Evolutionary conservation across 1,140 invertebrate species (phyloP).

Genomic region (Streblospio benedicti): DNA sequence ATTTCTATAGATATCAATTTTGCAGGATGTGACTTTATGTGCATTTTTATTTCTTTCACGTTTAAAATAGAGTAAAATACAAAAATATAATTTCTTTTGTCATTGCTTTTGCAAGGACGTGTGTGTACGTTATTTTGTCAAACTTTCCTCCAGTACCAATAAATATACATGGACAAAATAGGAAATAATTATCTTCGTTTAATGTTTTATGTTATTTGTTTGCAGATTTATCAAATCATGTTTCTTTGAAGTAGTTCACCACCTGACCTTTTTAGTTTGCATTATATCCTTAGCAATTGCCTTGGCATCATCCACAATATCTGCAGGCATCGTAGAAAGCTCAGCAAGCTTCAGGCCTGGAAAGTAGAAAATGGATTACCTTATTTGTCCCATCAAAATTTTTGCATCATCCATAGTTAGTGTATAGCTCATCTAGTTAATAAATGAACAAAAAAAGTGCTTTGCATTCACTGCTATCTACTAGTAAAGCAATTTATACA

Average conservation of each 20-base stretch:
- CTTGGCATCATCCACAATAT: slow-evolving; percentile 31
- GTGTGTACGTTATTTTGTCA: background rate
- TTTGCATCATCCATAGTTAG: background rate
- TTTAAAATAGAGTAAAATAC: no score
- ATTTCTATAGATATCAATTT: background rate
- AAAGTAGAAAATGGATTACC: background rate
- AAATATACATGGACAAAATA: background rate
- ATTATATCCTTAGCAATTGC: slow-evolving; percentile 25
- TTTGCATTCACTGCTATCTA: background rate
- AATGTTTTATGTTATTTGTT: background rate
- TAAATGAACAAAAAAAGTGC: background rate
- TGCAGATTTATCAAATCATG: background rate
- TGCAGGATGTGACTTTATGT: slow-evolving; percentile 14
- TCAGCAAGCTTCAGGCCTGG: slow-evolving; percentile 37
- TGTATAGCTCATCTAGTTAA: background rate
- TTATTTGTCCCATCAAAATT: background rate
- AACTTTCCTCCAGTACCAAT: background rate
- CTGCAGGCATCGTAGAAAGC: slow-evolving; percentile 33
- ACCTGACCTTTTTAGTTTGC: slow-evolving; percentile 29
- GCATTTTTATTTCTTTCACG: slow-evolving; percentile 23
- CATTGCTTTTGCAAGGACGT: no score
- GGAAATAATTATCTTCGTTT: background rate
- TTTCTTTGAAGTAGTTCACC: background rate
- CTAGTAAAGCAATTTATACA: background rate
- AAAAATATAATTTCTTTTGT: no score